Conservation (phyloP, 2,797 vertebrate species). For the Phoeniculus purpureus region DNA sequence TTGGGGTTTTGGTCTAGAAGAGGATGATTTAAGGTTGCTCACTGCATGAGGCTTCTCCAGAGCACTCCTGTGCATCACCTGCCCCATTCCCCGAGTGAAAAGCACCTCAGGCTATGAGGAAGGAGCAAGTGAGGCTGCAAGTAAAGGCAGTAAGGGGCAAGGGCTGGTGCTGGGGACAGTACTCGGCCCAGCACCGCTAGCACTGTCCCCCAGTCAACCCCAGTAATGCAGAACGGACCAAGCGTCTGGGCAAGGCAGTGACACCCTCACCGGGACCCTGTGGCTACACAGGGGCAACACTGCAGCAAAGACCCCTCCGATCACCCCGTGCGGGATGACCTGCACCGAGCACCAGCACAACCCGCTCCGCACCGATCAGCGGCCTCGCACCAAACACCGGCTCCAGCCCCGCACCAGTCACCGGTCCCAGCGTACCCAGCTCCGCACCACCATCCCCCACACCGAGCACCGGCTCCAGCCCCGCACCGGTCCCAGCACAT, state of each 20-base stretch:
- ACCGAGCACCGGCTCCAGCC: neutral
- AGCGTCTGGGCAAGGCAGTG: fast-evolving
- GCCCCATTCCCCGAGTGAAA: fast-evolving
- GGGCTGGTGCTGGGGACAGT: fast-evolving
- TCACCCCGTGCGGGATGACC: fast-evolving
- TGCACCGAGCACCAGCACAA: fast-evolving
- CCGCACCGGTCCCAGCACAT: neutral
- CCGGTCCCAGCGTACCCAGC: neutral
- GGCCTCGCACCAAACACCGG: neutral
- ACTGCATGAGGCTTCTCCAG: fast-evolving
- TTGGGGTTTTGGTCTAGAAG: neutral
- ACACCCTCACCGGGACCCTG: fast-evolving
- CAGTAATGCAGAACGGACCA: fast-evolving
- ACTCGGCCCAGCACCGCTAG: neutral
- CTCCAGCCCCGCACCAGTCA: neutral
- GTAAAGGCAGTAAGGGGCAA: fast-evolving
- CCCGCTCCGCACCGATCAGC: neutral
- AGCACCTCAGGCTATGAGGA: fast-evolving
- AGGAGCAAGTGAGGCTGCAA: neutral
- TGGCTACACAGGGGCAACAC: neutral
- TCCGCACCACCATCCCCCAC: too few species aligned
- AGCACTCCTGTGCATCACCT: neutral
- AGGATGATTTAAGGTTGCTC: neutral
- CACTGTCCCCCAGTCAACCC: fast-evolving
- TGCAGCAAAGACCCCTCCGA: fast-evolving